phyloP scores from a whole-genome alignment of 2,888 invertebrate genomes.

The Embidobia sp. region DNA sequence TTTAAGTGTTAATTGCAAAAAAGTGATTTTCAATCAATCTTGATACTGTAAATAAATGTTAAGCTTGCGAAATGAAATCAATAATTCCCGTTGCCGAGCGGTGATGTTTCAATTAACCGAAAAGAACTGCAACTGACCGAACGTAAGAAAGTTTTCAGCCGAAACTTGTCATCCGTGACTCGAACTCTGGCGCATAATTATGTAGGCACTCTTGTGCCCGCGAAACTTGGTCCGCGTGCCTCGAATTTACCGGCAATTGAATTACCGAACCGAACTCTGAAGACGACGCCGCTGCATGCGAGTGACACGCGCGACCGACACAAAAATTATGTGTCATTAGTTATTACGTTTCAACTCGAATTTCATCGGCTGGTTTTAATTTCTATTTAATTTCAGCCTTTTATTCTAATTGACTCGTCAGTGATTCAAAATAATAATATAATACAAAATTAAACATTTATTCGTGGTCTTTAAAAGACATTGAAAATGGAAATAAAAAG shows the following conservation, averaged over 20 bases:
- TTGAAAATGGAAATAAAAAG: too few species aligned
- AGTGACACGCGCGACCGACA: constrained; percentile 4
- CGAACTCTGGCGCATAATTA: constrained; percentile 34
- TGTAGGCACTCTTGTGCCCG: constrained; percentile 36
- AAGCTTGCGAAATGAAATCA: background rate
- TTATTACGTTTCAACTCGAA: too few species aligned
- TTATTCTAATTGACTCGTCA: too few species aligned
- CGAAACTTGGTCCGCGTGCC: constrained; percentile 43
- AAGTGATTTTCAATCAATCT: background rate
- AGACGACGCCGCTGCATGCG: constrained; percentile 14
- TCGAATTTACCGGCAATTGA: constrained; percentile 43
- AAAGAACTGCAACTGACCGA: constrained; percentile 34
- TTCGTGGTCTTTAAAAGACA: too few species aligned
- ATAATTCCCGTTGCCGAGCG: background rate
- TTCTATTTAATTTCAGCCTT: too few species aligned
- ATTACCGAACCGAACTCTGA: constrained; percentile 32
- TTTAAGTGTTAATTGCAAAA: too few species aligned
- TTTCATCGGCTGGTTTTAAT: too few species aligned
- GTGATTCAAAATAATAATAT: too few species aligned
- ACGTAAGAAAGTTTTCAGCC: constrained; percentile 14
- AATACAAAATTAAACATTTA: too few species aligned
- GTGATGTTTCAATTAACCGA: constrained; percentile 21
- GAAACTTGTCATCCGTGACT: constrained; percentile 34
- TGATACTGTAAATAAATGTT: background rate
- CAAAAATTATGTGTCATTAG: too few species aligned